Evolutionary conservation across 2,113 vertebrate genomes (phyloP).

Genomic region (Murina feae): DNA sequence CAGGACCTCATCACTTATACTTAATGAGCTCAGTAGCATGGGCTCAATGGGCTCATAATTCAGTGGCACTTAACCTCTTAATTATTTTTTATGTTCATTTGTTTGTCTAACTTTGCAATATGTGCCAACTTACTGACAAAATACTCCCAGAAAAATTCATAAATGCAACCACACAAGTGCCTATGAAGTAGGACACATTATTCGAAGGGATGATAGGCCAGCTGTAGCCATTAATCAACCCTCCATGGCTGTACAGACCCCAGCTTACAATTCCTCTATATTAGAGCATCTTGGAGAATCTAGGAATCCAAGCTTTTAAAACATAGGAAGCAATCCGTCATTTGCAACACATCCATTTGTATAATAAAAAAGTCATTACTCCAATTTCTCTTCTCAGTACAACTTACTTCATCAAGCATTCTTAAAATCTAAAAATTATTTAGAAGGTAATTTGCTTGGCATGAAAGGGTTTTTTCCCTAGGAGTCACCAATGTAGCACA

Average conservation of each 20-base stretch:
- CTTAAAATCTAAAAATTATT: constrained; percentile 5
- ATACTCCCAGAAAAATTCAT: background rate
- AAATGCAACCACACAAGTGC: background rate
- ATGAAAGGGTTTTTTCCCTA: background rate
- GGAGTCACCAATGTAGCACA: background rate
- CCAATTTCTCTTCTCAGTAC: background rate
- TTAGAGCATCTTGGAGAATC: background rate
- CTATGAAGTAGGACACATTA: background rate
- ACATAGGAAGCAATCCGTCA: background rate
- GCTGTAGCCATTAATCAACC: background rate
- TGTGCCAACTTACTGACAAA: background rate
- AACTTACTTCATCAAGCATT: background rate
- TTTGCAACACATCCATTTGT: background rate
- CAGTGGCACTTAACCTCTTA: background rate
- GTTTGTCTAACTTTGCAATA: background rate
- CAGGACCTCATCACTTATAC: background rate
- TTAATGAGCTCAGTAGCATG: background rate
- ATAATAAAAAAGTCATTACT: background rate
- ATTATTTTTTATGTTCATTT: background rate
- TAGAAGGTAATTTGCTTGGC: background rate
- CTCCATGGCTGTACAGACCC: background rate
- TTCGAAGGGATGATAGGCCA: background rate
- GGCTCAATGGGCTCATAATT: background rate
- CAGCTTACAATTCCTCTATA: background rate
- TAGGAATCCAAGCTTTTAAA: background rate